These are phyloP conservation scores for Tapirus terrestris DNA, from an alignment of 2,113 vertebrate genomes.

Conservation along the genomic window DNA sequence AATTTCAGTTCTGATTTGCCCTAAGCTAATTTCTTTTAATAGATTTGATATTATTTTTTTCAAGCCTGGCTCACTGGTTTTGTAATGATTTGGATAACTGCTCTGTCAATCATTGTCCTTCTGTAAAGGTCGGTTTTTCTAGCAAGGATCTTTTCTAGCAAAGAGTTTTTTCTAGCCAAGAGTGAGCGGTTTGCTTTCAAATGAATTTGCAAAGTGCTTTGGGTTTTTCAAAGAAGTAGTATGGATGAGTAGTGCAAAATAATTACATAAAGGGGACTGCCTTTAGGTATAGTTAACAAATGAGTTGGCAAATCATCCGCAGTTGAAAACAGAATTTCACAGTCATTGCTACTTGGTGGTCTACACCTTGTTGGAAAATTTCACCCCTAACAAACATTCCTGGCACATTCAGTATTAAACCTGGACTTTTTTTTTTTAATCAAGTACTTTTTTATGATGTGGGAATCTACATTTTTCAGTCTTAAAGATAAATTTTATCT, in stretches of 20 bases:
- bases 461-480: neutral
- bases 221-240: constrained; percentile 3
- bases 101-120: neutral
- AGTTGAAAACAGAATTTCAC: neutral
- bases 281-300: neutral
- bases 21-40: constrained; percentile 29
- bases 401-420: neutral
- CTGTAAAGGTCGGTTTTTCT: neutral
- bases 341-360: neutral
- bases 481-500: constrained; percentile 15
- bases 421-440: neutral
- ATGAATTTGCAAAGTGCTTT: constrained; percentile 41
- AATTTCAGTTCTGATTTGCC: constrained; percentile 10
- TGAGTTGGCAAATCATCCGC: neutral
- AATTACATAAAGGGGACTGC: neutral
- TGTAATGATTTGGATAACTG: constrained; percentile 16
- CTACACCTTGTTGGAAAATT: neutral
- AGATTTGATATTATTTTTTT: neutral
- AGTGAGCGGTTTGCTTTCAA: neutral
- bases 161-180: neutral
- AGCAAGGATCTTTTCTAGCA: neutral
- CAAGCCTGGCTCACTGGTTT: constrained; percentile 14
- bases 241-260: neutral
- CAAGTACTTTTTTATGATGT: neutral
- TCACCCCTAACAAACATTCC: neutral